phyloP scores from a whole-genome alignment of 2,113 vertebrate genomes.

The human (Homo sapiens) region GRCh38 chr1:163984501-163985000 shows the following conservation, averaged over 20 bases:
- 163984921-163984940: constrained; percentile 60
- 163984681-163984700: not conserved
- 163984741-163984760: not conserved
- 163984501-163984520: not conserved
- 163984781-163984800: not conserved
- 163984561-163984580: not conserved
- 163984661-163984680: not conserved
- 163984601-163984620: not conserved
- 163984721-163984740: not conserved
- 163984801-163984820: not conserved
- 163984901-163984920: constrained; percentile 25
- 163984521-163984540: not conserved
- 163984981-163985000: constrained; percentile 14
- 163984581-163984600: no score
- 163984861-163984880: not conserved
- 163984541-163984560: not conserved
- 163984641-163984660: not conserved
- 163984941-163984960: not conserved
- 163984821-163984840: not conserved
- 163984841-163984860: not conserved
- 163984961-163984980: constrained; percentile 52
- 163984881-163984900: not conserved
- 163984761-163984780: not conserved
- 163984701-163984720: not conserved
- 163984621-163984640: not conserved